Evolutionary conservation across 2,888 invertebrate species (phyloP), one percentile per base, ranked within the genome.

Genomic region (Dioctria rufipes): DNA sequence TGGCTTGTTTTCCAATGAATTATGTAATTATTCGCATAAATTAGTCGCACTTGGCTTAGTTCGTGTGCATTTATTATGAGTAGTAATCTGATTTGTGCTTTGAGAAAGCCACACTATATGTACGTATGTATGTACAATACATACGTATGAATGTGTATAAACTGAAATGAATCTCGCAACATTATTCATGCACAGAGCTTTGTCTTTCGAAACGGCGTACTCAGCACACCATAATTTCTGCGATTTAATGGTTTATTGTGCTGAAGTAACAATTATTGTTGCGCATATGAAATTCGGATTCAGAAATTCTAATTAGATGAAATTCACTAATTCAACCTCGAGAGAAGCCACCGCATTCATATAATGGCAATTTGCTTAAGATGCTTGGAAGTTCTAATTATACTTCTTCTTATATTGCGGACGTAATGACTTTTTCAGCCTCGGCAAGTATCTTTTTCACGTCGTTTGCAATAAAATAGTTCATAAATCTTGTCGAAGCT

Each of bases 181-280:
- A 25, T 58, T 11, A 5, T 5, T 5, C 11, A 58, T 13, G 58
- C 5, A 11, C n/a, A 58, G 58, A 58, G 58, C 58, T 58, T 58
- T 58, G 58, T 58, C 58, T 58, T 58, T 58, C 58, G 58, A 58
- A 58, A 58, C 25, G 58, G 3, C 58, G n/a, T 11, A 58, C 58
- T 58, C 58, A 58, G 58, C 58, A 58, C 58, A 46, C 58, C 58
- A 58, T 58, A 58, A 58, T 58, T 58, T 58, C 58, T 58, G 58
- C 58, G 58, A 58, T 58, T 58, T 58, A 58, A 58, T 58, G 58
- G 58, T 58, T 11, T 58, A 58, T 58, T 58, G 58, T 58, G 58
- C 58, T 58, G 58, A 6, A 11, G 58, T 5, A 58, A n/a, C 58
- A 58, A 58, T n/a, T 11, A 58, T 58, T 11, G 58, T 11, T 11